Conservation (phyloP, 2,113 vertebrate genomes). For the Prunella fulvescens region DNA sequence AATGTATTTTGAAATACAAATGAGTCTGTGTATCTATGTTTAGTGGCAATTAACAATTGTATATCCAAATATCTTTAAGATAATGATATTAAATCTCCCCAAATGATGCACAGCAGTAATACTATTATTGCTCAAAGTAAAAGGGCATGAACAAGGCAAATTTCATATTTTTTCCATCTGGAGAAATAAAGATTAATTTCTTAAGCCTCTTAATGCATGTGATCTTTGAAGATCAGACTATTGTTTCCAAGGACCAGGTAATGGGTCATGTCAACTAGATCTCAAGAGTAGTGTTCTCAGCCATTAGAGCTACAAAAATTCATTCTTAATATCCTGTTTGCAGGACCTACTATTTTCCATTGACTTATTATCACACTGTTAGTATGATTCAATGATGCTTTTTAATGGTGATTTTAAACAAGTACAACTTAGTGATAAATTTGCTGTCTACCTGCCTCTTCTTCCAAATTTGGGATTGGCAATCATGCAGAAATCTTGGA, state of each 20-base stretch:
- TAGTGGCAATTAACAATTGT: neutral
- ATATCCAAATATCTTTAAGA: neutral
- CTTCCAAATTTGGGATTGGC: neutral
- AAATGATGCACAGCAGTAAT: neutral
- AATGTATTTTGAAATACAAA: neutral
- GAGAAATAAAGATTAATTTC: neutral
- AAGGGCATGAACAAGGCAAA: neutral
- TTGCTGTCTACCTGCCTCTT: neutral
- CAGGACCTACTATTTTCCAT: neutral
- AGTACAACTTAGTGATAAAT: neutral
- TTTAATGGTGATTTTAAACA: neutral
- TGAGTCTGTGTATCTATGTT: neutral
- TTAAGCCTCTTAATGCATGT: neutral
- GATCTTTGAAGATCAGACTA: neutral
- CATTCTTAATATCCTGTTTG: neutral
- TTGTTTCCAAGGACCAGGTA: neutral
- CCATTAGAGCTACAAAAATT: neutral
- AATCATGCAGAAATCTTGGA: neutral
- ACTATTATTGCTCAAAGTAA: neutral
- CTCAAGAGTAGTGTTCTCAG: neutral
- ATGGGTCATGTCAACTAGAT: neutral
- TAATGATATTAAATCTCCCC: neutral
- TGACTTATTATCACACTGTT: neutral
- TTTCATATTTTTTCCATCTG: neutral
- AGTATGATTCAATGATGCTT: neutral